Evolutionary conservation across 1,140 invertebrate species (phyloP).

Genomic region (Zaprionus ornatus): DNA sequence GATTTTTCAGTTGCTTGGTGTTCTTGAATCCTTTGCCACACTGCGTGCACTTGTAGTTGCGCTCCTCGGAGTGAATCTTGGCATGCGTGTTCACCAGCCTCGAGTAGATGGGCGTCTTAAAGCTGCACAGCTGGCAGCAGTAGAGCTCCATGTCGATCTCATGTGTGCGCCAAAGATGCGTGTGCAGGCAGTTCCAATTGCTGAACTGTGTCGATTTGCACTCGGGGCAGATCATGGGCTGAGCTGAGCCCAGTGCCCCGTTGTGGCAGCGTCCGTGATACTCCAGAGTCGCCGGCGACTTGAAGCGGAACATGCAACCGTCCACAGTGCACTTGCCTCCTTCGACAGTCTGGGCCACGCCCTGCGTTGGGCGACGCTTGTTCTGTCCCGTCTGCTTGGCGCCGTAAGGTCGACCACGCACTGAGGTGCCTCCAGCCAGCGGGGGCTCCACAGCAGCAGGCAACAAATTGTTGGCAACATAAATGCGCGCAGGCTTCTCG

Average conservation of each 20-base stretch:
- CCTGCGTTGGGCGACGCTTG: slow-evolving; percentile 38
- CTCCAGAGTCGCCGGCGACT: slow-evolving; percentile 83
- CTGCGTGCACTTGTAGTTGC: slow-evolving; percentile 86
- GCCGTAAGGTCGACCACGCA: slow-evolving; percentile 76
- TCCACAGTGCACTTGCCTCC: slow-evolving; percentile 70
- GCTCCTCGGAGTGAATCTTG: slow-evolving; percentile 88
- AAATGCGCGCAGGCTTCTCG: slow-evolving; percentile 75
- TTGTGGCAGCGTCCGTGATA: slow-evolving; percentile 87
- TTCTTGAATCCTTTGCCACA: slow-evolving; percentile 92
- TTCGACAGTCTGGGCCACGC: slow-evolving; percentile 29
- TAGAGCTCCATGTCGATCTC: slow-evolving; percentile 90
- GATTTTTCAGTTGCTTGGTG: slow-evolving; percentile 89
- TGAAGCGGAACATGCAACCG: slow-evolving; percentile 81
- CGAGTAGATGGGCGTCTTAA: slow-evolving; percentile 87
- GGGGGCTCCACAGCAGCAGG: slow-evolving; percentile 56
- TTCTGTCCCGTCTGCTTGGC: slow-evolving; percentile 64
- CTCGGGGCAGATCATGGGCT: slow-evolving; percentile 87
- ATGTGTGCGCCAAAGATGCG: slow-evolving; percentile 91
- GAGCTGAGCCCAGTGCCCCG: slow-evolving; percentile 60
- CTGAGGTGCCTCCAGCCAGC: slow-evolving; percentile 60
- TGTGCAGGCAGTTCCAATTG: slow-evolving; percentile 87
- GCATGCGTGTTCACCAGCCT: slow-evolving; percentile 88
- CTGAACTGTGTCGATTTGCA: slow-evolving; percentile 85
- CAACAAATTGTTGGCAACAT: slow-evolving; percentile 79
- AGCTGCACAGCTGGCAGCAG: slow-evolving; percentile 87